These are phyloP conservation scores for Tridacna gigas DNA, from an alignment of 2,888 invertebrate species.

Conservation along the genomic window DNA sequence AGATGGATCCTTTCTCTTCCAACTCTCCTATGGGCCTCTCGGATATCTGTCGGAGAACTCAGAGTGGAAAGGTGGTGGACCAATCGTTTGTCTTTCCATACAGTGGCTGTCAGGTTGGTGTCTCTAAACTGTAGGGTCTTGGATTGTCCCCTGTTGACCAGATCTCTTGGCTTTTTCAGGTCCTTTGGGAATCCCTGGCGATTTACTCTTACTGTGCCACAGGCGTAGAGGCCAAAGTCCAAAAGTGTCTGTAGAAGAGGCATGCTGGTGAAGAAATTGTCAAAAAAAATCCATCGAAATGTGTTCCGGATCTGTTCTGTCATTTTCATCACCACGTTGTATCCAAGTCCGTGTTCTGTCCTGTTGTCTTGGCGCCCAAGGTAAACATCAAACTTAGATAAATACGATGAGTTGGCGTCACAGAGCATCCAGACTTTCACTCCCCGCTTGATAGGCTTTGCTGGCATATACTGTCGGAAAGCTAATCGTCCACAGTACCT, in stretches of 20 bases:
- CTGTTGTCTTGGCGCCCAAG: neutral
- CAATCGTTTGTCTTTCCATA: too few relatives aligned
- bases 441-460: too few relatives aligned
- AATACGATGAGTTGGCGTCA: slow-evolving; percentile 21
- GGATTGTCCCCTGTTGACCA: slow-evolving; percentile 23
- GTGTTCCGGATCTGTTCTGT: neutral
- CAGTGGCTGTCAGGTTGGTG: slow-evolving; percentile 22
- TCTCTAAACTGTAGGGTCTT: slow-evolving; percentile 29
- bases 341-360: slow-evolving; percentile 34
- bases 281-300: slow-evolving; percentile 25
- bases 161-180: too few relatives aligned
- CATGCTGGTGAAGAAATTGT: slow-evolving; percentile 32
- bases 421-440: slow-evolving; percentile 48
- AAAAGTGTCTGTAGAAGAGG: slow-evolving; percentile 27
- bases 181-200: slow-evolving; percentile 26
- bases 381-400: slow-evolving; percentile 36
- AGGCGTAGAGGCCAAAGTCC: too few relatives aligned
- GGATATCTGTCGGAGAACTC: slow-evolving; percentile 14
- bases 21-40: slow-evolving; percentile 3
- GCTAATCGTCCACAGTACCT: slow-evolving; percentile 28
- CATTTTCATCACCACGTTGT: slow-evolving; percentile 36
- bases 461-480: too few relatives aligned
- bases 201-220: slow-evolving; percentile 37
- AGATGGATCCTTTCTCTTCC: slow-evolving; percentile 17
- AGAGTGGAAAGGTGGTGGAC: slow-evolving; percentile 20